Evolutionary conservation across 2,113 vertebrate genomes (phyloP).

Genomic region (Charina bottae): DNA sequence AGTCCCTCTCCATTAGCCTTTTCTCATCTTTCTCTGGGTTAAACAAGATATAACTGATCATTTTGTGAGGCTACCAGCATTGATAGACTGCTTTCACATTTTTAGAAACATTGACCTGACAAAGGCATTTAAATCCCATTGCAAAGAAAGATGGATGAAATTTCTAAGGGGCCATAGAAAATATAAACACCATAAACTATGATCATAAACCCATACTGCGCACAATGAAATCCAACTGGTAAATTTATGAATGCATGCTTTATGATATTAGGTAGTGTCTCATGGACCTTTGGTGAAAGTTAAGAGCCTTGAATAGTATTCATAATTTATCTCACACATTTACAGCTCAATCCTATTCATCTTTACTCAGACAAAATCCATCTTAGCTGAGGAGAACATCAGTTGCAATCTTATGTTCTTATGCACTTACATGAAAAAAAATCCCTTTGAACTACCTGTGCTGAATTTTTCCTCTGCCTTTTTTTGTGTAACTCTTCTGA

Average conservation of each 20-base stretch:
- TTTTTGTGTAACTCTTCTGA: background rate
- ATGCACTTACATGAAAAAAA: background rate
- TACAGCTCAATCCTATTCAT: background rate
- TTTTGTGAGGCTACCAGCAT: background rate
- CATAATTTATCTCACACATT: background rate
- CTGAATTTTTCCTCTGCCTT: background rate
- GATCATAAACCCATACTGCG: background rate
- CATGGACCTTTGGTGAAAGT: background rate
- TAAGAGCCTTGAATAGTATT: background rate
- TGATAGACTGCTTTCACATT: constrained; percentile 3
- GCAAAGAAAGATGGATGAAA: constrained; percentile 2
- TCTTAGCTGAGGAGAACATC: background rate
- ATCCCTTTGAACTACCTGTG: background rate
- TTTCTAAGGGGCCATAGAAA: constrained; percentile 14
- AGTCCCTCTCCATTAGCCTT: background rate
- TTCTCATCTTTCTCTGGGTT: background rate
- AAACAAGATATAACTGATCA: background rate
- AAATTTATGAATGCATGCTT: constrained; percentile 5
- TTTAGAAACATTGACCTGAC: constrained; percentile 3
- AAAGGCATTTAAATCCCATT: background rate
- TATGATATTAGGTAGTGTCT: background rate
- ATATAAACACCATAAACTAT: constrained; percentile 14
- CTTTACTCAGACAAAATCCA: background rate
- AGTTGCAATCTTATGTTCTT: background rate
- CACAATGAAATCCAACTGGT: background rate